Conservation (phyloP, 92 coral and sea anemone genomes). For the Actinostola sp. region DNA sequence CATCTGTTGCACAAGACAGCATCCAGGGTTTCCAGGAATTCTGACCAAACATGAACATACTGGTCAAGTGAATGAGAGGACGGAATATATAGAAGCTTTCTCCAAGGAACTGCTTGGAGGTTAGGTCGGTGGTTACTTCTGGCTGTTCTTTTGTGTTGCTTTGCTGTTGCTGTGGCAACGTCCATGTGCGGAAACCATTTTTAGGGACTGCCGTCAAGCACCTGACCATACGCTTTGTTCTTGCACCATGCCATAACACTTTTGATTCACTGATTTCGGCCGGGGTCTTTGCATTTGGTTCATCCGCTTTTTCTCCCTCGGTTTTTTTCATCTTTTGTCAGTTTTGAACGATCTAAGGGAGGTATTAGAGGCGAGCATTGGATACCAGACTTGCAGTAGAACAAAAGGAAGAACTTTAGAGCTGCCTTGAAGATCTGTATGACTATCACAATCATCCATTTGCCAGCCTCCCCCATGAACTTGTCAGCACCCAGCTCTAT, state of each 20-base stretch:
- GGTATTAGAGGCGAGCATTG: conserved; percentile 90
- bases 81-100: conserved; percentile 87
- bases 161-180: conserved; percentile 59
- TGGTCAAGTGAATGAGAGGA: conserved; percentile 84
- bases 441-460: conserved; percentile 83
- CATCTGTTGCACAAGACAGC: conserved; percentile 77
- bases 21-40: conserved; percentile 98
- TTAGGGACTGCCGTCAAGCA: conserved; percentile 74
- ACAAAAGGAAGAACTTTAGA: conserved; percentile 73
- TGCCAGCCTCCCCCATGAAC: conserved; percentile 93
- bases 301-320: too few species aligned
- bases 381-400: conserved; percentile 78
- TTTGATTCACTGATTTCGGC: not conserved
- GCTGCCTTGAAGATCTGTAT: conserved; percentile 89
- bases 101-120: conserved; percentile 62
- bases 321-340: conserved; percentile 23
- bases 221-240: conserved; percentile 78
- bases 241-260: conserved; percentile 72
- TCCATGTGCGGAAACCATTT: conserved; percentile 84
- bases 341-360: conserved; percentile 72
- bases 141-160: conserved; percentile 5
- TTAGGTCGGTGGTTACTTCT: conserved; percentile 66
- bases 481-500: conserved; percentile 87
- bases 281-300: conserved; percentile 5
- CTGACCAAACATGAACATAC: conserved; percentile 95